Conservation (phyloP, 2,888 invertebrate species). For the Pterostichus niger region DNA sequence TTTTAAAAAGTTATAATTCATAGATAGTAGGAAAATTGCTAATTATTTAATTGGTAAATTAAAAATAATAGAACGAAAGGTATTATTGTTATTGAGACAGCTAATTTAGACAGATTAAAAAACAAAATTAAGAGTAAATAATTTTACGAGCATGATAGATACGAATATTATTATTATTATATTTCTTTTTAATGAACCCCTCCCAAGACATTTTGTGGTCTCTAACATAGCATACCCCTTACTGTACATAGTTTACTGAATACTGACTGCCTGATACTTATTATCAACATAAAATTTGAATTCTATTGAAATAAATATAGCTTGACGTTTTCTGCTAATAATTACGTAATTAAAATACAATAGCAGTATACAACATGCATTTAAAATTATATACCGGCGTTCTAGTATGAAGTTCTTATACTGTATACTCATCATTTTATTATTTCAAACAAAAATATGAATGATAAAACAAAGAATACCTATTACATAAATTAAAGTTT, state of each 20-base stretch:
- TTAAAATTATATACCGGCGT: conserved; percentile 32
- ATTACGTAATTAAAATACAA: conserved; percentile 60
- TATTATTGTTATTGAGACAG: too few species aligned
- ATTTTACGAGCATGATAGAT: too few species aligned
- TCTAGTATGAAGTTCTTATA: background rate
- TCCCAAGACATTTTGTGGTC: too few species aligned
- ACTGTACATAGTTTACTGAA: conserved; percentile 5
- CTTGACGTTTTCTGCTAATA: conserved; percentile 29
- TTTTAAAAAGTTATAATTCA: too few species aligned
- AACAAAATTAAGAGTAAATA: too few species aligned
- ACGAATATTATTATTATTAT: too few species aligned
- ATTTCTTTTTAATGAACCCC: too few species aligned
- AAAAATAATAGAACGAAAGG: too few species aligned
- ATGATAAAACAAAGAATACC: background rate
- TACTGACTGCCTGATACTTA: background rate
- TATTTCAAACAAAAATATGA: conserved; percentile 16
- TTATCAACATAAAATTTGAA: conserved; percentile 16
- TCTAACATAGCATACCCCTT: too few species aligned
- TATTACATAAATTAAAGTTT: conserved; percentile 20
- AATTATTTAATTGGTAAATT: too few species aligned
- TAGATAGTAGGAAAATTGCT: too few species aligned
- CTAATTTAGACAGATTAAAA: too few species aligned
- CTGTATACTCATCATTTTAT: conserved; percentile 30
- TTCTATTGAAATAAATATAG: conserved; percentile 42
- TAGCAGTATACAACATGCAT: background rate